A percentile compares a stretch with the other conserved stretches of the same genome.
Conservation (phyloP, 2,797 vertebrate species). For the Gymnopithys bicolor region DNA sequence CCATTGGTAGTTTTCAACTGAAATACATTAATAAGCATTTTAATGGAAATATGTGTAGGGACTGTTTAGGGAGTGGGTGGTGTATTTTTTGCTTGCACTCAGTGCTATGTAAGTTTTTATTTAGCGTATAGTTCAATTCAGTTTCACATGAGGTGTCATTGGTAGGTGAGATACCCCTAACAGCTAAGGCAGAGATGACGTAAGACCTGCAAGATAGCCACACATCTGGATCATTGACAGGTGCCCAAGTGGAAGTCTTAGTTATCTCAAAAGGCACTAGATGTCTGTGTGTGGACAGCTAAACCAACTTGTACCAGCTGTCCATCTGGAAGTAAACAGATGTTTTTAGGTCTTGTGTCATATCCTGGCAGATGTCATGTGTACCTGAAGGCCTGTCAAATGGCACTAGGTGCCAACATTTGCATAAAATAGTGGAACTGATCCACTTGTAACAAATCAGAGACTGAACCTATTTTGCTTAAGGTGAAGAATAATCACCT, state of each 20-base stretch:
- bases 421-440: neutral
- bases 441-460: neutral
- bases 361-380: neutral
- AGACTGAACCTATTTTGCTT: neutral
- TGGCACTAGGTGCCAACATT: neutral
- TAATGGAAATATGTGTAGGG: neutral
- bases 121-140: neutral
- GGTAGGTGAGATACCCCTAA: neutral
- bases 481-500: neutral
- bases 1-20: neutral
- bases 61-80: neutral
- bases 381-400: neutral
- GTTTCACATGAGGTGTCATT: neutral
- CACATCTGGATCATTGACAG: neutral
- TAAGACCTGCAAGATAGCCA: neutral
- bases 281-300: neutral
- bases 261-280: neutral
- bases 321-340: neutral
- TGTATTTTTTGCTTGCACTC: neutral
- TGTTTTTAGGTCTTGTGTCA: neutral
- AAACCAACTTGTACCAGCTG: neutral
- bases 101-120: neutral
- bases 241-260: neutral
- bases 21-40: neutral
- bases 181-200: neutral